A percentile compares a stretch with the other conserved stretches of the same genome.
Conservation (phyloP, 2,888 invertebrate species). For the Eupithecia abbreviata region DNA sequence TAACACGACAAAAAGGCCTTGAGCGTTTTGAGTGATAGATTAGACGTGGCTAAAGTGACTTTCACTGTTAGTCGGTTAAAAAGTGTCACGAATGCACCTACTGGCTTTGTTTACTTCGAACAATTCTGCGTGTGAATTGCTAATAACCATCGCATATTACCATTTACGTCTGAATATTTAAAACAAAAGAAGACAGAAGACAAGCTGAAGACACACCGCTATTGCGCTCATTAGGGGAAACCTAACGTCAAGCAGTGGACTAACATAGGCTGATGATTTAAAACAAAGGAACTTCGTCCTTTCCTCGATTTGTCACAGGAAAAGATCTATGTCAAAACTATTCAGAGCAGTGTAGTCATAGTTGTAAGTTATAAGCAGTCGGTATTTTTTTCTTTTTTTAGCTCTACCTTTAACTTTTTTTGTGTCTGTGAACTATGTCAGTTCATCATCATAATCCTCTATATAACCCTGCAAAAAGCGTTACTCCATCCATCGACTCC, state of each 20-base stretch:
- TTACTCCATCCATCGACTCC: too few species aligned
- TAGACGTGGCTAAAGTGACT: conserved; percentile 59
- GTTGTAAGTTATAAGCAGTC: background rate
- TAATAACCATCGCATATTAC: background rate
- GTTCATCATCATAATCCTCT: background rate
- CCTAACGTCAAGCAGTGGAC: too few species aligned
- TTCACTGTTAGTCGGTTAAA: conserved; percentile 73
- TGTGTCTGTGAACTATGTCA: background rate
- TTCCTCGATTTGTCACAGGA: background rate
- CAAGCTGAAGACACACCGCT: too few species aligned
- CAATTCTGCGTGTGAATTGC: conserved; percentile 10
- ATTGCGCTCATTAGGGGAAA: too few species aligned
- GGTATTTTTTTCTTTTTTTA: background rate
- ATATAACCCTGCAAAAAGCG: background rate
- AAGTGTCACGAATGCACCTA: conserved; percentile 29
- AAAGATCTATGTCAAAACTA: background rate
- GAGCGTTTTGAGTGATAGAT: conserved; percentile 52
- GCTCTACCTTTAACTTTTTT: background rate
- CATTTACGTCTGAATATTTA: background rate
- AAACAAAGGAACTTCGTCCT: background rate
- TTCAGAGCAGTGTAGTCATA: background rate
- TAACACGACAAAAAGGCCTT: conserved; percentile 27
- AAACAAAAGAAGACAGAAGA: too few species aligned
- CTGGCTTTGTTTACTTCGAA: conserved; percentile 10
- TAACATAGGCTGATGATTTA: too few species aligned